Conservation (phyloP, 2,797 vertebrate species). For the Enteromius trimaculatus region DNA sequence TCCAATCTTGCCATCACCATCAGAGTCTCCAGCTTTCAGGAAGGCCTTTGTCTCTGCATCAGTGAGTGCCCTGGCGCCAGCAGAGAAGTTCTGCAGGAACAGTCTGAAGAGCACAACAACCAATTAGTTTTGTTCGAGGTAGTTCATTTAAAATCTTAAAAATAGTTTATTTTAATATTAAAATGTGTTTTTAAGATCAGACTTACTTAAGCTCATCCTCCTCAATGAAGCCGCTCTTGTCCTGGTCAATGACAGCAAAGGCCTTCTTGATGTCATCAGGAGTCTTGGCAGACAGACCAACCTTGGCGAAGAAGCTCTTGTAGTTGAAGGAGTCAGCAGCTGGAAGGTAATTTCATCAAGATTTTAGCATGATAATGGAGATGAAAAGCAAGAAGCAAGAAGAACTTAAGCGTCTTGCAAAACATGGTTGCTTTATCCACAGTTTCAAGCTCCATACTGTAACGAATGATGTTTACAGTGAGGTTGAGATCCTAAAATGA, state of each 20-base stretch:
- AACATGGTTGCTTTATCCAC: background rate
- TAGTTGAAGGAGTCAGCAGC: slow-evolving; percentile 73
- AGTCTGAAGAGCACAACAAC: slow-evolving; percentile 56
- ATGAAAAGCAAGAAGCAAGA: background rate
- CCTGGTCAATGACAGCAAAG: slow-evolving; percentile 73
- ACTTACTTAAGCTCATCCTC: slow-evolving; percentile 76
- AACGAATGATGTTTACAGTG: background rate
- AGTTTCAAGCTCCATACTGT: background rate
- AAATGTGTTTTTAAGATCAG: background rate
- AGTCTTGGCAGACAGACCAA: slow-evolving; percentile 71
- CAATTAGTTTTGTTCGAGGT: background rate
- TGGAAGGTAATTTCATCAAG: slow-evolving; percentile 53
- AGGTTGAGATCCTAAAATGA: background rate
- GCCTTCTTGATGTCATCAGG: slow-evolving; percentile 68
- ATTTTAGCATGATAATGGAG: background rate
- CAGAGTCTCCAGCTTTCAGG: slow-evolving; percentile 68
- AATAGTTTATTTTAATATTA: background rate
- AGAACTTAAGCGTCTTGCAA: background rate
- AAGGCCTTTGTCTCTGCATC: slow-evolving; percentile 71
- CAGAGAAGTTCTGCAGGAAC: slow-evolving; percentile 72
- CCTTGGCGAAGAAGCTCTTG: slow-evolving; percentile 75
- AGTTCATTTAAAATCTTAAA: background rate
- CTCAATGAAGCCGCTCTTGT: slow-evolving; percentile 75
- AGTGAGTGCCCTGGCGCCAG: slow-evolving; percentile 69
- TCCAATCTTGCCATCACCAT: slow-evolving; percentile 73